Base-by-base conservation (phyloP, 2,888 invertebrate genomes). In the Endotricha flammealis region DNA sequence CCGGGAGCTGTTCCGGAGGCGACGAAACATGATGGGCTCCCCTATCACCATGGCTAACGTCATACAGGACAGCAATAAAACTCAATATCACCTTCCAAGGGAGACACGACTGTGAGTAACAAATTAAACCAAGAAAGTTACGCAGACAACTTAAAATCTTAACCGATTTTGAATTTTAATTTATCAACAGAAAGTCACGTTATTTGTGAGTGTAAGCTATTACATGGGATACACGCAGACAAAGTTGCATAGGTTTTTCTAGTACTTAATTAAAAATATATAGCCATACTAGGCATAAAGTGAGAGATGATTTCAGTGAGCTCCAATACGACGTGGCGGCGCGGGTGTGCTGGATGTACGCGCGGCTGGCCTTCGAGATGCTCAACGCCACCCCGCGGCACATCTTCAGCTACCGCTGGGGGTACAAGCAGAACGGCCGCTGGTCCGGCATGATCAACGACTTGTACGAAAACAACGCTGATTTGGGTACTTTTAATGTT, bases 401-500 rank as follows among this genome's bases (percentile, higher is more conserved):
- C 34, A 62, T 68, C 9, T 79, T 76, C 50, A 67, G 63, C 36
- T 55, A 69, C 36, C 60, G 77, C 5, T 81, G 64, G 53, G 82
- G 82, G 0, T 80, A 65, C 51, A 65, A 67, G 17, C 56, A 62
- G 1, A 49, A 72, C 9, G 81, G 79, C 0, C 45, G 52, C n/a
- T 81, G 81, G 81, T 72, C 69, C 0, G 82, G 82, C 0, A 70
- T 78, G 68, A 70, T 82, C 5, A 48, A 68, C 13, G 77, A 80
- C 28, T 25, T 82, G n/a, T 24, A 59, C 3, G 55, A 59, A 4
- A 62, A 64, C 2, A 60, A 50, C 30, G 80, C 78, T 7, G 78
- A 77, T 41, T 47, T 80, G 12, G 82, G 80, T 80, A 47, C n/a
- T n/a, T n/a, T n/a, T n/a, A n/a, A n/a, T n/a, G n/a, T n/a, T n/a